Percentiles rank a stretch among this genome's conserved stretches.
Conservation (phyloP, 1,140 invertebrate species). For the Zaprionus tsacasi region DNA sequence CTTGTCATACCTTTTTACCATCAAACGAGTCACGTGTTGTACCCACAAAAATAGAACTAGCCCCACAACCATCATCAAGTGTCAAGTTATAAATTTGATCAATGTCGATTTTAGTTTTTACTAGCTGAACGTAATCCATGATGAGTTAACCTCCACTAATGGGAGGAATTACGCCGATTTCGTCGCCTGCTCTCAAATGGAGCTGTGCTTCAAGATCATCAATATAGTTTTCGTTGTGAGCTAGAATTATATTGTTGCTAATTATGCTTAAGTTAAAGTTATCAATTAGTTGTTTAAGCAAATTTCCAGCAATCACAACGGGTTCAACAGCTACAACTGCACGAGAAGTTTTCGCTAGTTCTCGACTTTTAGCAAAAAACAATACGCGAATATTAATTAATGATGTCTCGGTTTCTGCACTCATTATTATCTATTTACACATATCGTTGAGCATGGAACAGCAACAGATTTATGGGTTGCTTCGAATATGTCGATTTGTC, state of each 20-base stretch:
- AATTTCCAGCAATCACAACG: conserved; percentile 85
- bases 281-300: conserved; percentile 85
- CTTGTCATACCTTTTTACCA: conserved; percentile 88
- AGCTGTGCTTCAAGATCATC: conserved; percentile 85
- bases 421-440: conserved; percentile 34
- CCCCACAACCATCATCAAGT: conserved; percentile 91
- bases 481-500: background rate
- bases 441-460: background rate
- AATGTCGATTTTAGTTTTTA: conserved; percentile 88
- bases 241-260: conserved; percentile 89
- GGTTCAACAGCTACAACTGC: conserved; percentile 85
- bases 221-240: conserved; percentile 92
- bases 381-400: conserved; percentile 88
- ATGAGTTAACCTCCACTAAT: conserved; percentile 90
- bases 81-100: conserved; percentile 88
- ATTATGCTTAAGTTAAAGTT: conserved; percentile 89
- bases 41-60: conserved; percentile 95
- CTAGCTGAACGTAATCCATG: conserved; percentile 89
- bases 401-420: background rate
- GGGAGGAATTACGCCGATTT: conserved; percentile 94
- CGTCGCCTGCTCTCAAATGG: conserved; percentile 88
- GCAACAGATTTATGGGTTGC: background rate
- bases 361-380: conserved; percentile 95
- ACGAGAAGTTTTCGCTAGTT: conserved; percentile 88
- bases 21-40: conserved; percentile 96